Base-by-base conservation (phyloP, 2,888 invertebrate genomes). In the Bombylius discolor region DNA sequence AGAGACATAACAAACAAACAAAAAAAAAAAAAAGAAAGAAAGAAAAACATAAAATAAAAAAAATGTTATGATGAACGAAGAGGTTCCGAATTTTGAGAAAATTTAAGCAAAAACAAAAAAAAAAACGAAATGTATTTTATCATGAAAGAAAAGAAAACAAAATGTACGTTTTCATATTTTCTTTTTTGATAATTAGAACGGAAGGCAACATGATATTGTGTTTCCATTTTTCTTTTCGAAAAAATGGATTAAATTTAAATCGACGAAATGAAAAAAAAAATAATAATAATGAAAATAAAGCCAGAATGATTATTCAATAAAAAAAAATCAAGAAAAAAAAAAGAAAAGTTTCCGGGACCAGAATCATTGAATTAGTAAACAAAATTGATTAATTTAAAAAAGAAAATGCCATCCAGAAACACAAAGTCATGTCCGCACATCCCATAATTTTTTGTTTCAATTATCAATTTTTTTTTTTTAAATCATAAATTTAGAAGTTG, bases 151-250 rank as follows among this genome's bases (percentile, higher is more conserved):
- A 11, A 42, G 39, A 42, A 42, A 42, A 42, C 5, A 42, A 42
- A 42, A 42, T 11, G 39, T 5, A 23, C 3, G 23, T 23, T 23
- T 23, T 23, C 23, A 23, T n/a, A 34, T 42, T 44, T 23, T 42
- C 23, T 39, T 42, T 42, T 51, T 42, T 31, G 34, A 14, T 13
- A 49, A 36, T n/a, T n/a, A 7, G 3, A 14, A 5, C n/a, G 32
- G 49, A 34, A 49, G 49, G 33, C 47, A 47, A 52, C 57, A 59
- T 59, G 55, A 56, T 51, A 12, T 57, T 57, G 57, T 57, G 55
- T 55, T 56, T 56, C 55, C 48, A 50, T 48, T 42, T 42, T 7
- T 42, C 8, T 42, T 42, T 8, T 23, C 23, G 23, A 23, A 7
- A 42, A 42, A 42, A 42, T 42, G 39, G 39, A 42, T 42, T 11